These are phyloP conservation scores for Psophia crepitans DNA, from an alignment of 2,113 vertebrate genomes.

Conservation along the genomic window DNA sequence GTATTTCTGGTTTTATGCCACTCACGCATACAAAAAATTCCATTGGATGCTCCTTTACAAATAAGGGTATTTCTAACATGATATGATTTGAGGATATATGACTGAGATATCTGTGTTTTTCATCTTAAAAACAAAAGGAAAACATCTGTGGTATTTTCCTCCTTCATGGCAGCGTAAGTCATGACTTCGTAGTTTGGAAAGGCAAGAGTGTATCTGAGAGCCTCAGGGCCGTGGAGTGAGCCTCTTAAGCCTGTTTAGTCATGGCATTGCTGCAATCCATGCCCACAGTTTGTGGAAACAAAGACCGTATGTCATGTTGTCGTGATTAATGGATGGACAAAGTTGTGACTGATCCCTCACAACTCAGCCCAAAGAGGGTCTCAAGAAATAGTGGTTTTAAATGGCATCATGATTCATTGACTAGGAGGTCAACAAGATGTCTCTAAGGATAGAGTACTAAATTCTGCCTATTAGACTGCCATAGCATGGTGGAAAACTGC, in stretches of 20 bases:
- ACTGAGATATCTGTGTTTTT: not conserved
- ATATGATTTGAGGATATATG: too few species aligned
- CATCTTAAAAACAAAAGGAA: not conserved
- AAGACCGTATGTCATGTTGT: not conserved
- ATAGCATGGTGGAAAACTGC: not conserved
- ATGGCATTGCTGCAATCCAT: not conserved
- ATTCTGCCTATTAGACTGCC: not conserved
- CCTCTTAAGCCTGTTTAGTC: not conserved
- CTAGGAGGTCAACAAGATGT: not conserved
- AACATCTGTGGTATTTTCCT: not conserved
- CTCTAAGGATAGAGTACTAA: not conserved
- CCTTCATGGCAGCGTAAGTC: not conserved
- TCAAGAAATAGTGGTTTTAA: rapidly evolving
- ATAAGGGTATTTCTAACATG: not conserved
- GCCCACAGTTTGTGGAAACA: not conserved
- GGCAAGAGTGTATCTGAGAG: not conserved
- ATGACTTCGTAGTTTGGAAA: not conserved
- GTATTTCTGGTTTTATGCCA: not conserved
- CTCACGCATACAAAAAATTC: not conserved
- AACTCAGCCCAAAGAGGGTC: rapidly evolving
- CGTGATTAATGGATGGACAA: not conserved
- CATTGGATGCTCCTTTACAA: not conserved
- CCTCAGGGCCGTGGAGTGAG: not conserved
- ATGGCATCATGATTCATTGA: not conserved
- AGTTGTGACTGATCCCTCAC: not conserved